A percentile compares a stretch with the other conserved stretches of the same genome.
Evolutionary conservation across 2,888 invertebrate species (phyloP).

Genomic region (Leptothorax acervorum): DNA sequence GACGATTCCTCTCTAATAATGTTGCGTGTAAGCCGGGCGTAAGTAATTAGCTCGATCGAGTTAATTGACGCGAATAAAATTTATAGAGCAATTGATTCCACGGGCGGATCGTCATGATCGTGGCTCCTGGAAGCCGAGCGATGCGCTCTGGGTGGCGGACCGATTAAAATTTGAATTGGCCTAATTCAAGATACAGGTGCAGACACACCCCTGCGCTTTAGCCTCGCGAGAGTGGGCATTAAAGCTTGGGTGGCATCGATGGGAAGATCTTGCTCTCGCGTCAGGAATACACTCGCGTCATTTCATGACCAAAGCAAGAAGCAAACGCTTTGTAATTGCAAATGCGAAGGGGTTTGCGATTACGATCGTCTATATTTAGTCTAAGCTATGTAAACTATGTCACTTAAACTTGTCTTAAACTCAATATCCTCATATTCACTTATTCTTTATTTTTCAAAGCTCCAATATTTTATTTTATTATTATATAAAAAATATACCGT

Average conservation of each 20-base stretch:
- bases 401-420: background rate
- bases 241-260: conserved; percentile 54
- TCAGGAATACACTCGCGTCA: conserved; percentile 27
- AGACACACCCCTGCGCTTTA: conserved; percentile 54
- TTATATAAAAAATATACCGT: background rate
- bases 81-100: conserved; percentile 43
- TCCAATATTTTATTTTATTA: too few relatives aligned
- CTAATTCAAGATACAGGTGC: conserved; percentile 69
- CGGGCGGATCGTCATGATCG: conserved; percentile 42
- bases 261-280: conserved; percentile 37
- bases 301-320: conserved; percentile 8
- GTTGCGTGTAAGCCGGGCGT: conserved; percentile 1
- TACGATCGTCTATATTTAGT: conserved; percentile 12
- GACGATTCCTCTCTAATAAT: background rate
- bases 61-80: conserved; percentile 49
- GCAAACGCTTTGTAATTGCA: conserved; percentile 31
- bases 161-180: conserved; percentile 72
- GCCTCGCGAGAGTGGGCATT: conserved; percentile 48
- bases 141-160: conserved; percentile 70
- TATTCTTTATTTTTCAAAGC: background rate
- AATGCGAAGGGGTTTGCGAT: conserved; percentile 10
- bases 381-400: background rate
- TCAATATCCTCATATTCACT: background rate
- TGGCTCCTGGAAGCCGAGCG: conserved; percentile 45
- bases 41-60: conserved; percentile 43